A percentile compares a stretch with the other conserved stretches of the same genome.
Conservation (phyloP, 2,888 invertebrate species). For the Andrena trimmerana region DNA sequence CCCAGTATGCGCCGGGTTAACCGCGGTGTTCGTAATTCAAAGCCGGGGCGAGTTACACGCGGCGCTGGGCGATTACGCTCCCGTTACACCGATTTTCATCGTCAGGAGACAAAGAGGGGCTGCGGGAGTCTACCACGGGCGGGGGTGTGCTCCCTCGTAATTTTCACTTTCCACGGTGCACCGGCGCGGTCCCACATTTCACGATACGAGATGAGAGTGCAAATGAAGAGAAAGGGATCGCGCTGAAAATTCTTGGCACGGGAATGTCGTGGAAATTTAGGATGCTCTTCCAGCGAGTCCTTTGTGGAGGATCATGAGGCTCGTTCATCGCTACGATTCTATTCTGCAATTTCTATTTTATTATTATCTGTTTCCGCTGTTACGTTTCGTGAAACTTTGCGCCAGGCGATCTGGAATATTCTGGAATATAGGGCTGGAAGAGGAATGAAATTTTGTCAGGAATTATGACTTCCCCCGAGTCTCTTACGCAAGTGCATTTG, state of each 20-base stretch:
- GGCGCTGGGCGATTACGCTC: slow-evolving; percentile 30
- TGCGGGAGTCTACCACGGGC: slow-evolving; percentile 5
- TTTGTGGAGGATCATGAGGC: background rate
- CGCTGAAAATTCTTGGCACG: slow-evolving; percentile 35
- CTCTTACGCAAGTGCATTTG: slow-evolving; percentile 18
- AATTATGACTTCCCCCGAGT: slow-evolving; percentile 1
- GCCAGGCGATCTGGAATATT: no score
- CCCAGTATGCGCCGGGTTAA: slow-evolving; percentile 48
- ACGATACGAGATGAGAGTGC: slow-evolving; percentile 30
- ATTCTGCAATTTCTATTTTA: background rate
- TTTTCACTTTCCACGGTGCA: slow-evolving; percentile 50
- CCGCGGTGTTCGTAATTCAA: slow-evolving; percentile 45
- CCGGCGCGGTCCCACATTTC: slow-evolving; percentile 9
- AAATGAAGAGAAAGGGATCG: slow-evolving; percentile 50
- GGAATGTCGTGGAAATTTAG: slow-evolving; percentile 25
- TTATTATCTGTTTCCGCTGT: background rate
- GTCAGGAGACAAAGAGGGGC: slow-evolving; percentile 33
- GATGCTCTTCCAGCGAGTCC: background rate
- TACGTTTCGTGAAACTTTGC: no score
- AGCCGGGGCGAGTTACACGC: slow-evolving; percentile 8
- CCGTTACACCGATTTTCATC: slow-evolving; percentile 49
- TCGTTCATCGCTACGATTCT: background rate
- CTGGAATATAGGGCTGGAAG: no score
- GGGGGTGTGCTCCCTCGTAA: slow-evolving; percentile 32
- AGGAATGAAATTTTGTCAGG: background rate